Evolutionary conservation across 1,140 invertebrate species (phyloP), one percentile per base, ranked within the genome.

Genomic region (Drosophila chauvacae): DNA sequence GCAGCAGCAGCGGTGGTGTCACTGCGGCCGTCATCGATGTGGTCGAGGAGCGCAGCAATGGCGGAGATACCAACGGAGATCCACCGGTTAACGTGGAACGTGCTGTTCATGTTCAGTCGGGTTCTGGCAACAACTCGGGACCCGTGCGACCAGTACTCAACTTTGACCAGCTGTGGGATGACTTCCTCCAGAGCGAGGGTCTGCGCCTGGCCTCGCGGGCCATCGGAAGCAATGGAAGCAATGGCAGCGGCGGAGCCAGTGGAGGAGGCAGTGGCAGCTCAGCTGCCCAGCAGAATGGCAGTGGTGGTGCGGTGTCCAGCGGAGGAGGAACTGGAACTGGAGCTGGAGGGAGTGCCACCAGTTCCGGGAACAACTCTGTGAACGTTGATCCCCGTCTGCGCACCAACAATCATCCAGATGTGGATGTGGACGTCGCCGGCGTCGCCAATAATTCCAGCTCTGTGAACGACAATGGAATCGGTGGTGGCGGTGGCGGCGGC

Each of bases 11-110:
- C 23, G 23, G 23, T 23, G 61, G 56, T 9, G 63, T 47, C 18
- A 55, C 64, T 10, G 81, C 72, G 0, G 65, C 93, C 1, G 77
- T 93, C 2, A 94, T 93, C 37, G 93, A 93, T 57, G 94, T 93
- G 30, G 93, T 93, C 7, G 87, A 93, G 0, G 94, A 94, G 41
- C 94, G 93, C 10, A 94, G 56, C 45, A 81, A 63, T 20, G 57
- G 55, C 14, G 50, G 53, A 4, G 68, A 80, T 3, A 50, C 41
- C 18, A 44, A 48, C 23, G 50, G 23, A 23, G 23, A 69, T 41
- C 41, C 47, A 0, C 47, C 61, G 56, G 30, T 6, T 30, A 51
- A 39, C 9, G 91, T 42, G 1, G 23, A 23, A 23, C 23, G 23
- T 23, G 23, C 3, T 3, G 23, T 3, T 23, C 23, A 23, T 23